Base-by-base conservation (phyloP, 2,113 vertebrate genomes). In the Regulus satrapa region DNA sequence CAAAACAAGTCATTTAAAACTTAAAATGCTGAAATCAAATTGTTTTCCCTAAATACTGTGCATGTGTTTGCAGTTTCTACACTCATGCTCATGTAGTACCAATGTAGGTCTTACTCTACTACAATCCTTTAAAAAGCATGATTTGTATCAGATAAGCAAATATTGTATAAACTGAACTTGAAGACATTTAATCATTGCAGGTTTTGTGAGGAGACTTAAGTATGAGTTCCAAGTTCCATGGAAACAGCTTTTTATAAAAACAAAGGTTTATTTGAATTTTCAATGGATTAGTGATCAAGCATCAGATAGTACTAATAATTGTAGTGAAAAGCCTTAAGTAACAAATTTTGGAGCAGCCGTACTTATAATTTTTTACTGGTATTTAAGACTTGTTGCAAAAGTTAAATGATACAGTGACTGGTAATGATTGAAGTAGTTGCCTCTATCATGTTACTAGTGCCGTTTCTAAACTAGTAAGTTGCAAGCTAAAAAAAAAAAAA, bases 261-360 rank as follows among this genome's bases (percentile, higher is more conserved):
- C 38, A 51, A 78, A 93, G 36, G 10, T 91, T 96, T 81, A 67
- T 79, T 95, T 95, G 89, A 95, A 72, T 93, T 94, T 92, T 96
- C 67, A 96, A 18, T 89, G 71, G 67, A 25, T 94, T 61, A 95
- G 63, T 91, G 66, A 63, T 94, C 80, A 84, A 74, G 77, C 69
- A 71, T 85, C 74, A 43, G 64, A 77, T 71, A 97, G 81, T 54
- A 43, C 85, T 95, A 71, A 91, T 96, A 97, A 94, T 98, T 97
- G 97, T 97, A 97, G 97, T 98, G 97, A 98, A 98, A 97, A 98
- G 96, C 97, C 98, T 98, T 98, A 98, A 97, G 40, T 89, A 95
- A 93, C 92, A 97, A 96, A 97, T 96, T 96, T 96, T 96, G 94
- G 85, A 98, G 96, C 95, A 96, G 83, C 90, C 91, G 92, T 97